A percentile compares a stretch with the other conserved stretches of the same genome.
Conservation (phyloP, 2,888 invertebrate species). For the Antheraea assamensis region DNA sequence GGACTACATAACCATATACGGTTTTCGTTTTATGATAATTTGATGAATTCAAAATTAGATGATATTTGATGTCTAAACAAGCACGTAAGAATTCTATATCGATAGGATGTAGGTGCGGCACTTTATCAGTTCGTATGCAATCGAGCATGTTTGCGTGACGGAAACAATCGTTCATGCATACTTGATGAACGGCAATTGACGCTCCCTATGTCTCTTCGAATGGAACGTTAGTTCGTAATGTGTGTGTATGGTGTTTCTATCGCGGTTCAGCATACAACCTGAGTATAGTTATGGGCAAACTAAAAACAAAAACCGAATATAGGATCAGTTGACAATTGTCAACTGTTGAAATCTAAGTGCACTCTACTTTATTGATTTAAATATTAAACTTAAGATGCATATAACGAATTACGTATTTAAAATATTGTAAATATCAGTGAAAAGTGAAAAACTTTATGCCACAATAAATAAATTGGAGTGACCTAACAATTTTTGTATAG, state of each 20-base stretch:
- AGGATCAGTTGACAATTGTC: background rate
- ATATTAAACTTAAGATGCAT: too few species aligned
- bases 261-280: background rate
- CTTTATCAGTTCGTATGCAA: slow-evolving; percentile 37
- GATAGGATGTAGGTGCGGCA: slow-evolving; percentile 25
- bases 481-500: too few species aligned
- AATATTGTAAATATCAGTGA: too few species aligned
- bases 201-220: slow-evolving; percentile 40
- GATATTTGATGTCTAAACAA: background rate
- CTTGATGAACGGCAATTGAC: slow-evolving; percentile 55
- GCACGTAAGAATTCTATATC: background rate
- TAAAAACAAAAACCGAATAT: background rate
- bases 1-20: background rate
- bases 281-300: background rate
- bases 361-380: too few species aligned
- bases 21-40: background rate
- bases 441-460: too few species aligned
- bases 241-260: background rate
- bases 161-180: slow-evolving; percentile 62
- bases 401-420: too few species aligned
- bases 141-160: slow-evolving; percentile 38
- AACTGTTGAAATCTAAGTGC: background rate
- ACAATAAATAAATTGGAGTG: too few species aligned
- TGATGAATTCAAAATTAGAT: background rate
- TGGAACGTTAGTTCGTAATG: background rate